Base-by-base conservation (phyloP, 2,113 vertebrate species). In the Balaenoptera acutorostrata region DNA sequence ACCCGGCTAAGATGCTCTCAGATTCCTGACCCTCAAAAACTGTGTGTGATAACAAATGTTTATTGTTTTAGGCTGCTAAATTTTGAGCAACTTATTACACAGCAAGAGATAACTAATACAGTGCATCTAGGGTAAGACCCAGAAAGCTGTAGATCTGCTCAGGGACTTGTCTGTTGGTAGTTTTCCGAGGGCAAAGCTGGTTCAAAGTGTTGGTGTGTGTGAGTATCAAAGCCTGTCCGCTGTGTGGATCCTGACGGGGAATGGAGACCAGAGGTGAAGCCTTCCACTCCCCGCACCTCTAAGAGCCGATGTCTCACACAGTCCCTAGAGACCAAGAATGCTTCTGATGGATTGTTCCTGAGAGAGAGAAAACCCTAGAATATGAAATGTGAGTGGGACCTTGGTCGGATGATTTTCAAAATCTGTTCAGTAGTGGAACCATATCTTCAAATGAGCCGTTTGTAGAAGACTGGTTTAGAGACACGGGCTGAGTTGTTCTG, bases 401-500 rank as follows among this genome's bases (percentile, higher is more conserved):
- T 44, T 8, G 31, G 17, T n/a, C 57, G 61, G 29, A 74, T 1
- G 49, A 63, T 59, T 80, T 64, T 66, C 84, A 36, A 57, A 88
- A 52, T 66, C 6, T 84, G 69, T n/a, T 46, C 4, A n/a, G 46
- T 27, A 72, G 69, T 8, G 27, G 52, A 44, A 39, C n/a, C 9
- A 36, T 64, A 13, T 88, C 52, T 27, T 68, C 39, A 8, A 49
- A 31, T 41, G 72, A 81, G 33, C 10, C 10, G 1, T 36, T 7
- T 3, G 1, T 0, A 31, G 6, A 17, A 66, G 52, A 21, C 71
- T 72, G 27, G 3, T 15, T 57, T 25, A 33, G 33, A 71, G 55
- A 63, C 1, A 4, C 8, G 0, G 9, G 68, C 27, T 13, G 57
- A 72, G 66, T 0, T 1, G 8, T 33, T n/a, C 69, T 31, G 44